These are phyloP conservation scores for Megalurothrips usitatus DNA, from an alignment of 2,888 invertebrate genomes.

Conservation along the genomic window DNA sequence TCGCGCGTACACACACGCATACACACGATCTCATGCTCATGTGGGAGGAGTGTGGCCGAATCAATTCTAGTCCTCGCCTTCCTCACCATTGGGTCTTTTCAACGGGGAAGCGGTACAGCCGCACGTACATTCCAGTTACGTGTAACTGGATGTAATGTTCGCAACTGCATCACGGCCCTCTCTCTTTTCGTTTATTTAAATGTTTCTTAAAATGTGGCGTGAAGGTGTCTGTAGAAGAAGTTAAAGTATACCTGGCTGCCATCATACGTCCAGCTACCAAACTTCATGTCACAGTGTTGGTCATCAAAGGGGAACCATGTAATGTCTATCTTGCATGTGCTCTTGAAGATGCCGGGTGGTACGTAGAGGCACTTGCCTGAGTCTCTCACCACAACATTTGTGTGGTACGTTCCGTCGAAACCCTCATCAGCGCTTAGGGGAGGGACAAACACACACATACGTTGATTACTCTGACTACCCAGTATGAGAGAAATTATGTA, in stretches of 20 bases:
- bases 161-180: background rate
- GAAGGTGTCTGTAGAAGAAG: constrained; percentile 34
- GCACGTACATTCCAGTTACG: background rate
- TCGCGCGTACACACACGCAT: background rate
- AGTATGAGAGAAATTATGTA: background rate
- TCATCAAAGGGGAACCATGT: constrained; percentile 99
- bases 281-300: constrained; percentile 99
- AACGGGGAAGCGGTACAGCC: background rate
- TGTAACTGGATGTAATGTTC: background rate
- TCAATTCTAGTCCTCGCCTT: background rate
- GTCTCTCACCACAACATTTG: constrained; percentile 98
- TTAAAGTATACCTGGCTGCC: constrained; percentile 79
- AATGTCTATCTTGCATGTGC: constrained; percentile 99
- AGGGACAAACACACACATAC: constrained; percentile 31
- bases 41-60: constrained; percentile 21
- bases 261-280: constrained; percentile 99
- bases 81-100: constrained; percentile 1
- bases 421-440: constrained; percentile 93
- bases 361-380: constrained; percentile 99
- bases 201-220: background rate
- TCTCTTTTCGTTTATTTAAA: background rate
- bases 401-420: constrained; percentile 99
- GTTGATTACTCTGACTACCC: constrained; percentile 28
- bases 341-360: constrained; percentile 99
- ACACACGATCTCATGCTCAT: constrained; percentile 4